Evolutionary conservation across 2,113 vertebrate species (phyloP).

Genomic region (Camelus dromedarius): DNA sequence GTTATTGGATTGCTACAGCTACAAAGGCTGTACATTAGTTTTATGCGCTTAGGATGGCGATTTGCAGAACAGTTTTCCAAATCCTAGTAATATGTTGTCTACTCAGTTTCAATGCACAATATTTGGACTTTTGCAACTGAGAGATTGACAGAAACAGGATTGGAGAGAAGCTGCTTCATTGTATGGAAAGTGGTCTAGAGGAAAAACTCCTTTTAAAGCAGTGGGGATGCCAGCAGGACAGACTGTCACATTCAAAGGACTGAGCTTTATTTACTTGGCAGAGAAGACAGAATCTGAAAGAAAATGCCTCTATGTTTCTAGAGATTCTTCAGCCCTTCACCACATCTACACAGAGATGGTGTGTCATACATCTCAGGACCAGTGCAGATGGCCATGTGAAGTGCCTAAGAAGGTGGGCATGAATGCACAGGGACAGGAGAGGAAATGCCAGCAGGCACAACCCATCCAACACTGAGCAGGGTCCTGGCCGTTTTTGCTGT

Average conservation of each 20-base stretch:
- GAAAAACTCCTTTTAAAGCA: background rate
- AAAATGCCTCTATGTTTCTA: background rate
- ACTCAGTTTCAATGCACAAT: background rate
- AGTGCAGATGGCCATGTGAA: background rate
- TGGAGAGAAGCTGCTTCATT: background rate
- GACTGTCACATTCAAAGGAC: background rate
- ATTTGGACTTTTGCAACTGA: background rate
- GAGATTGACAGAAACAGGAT: background rate
- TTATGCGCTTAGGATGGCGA: background rate
- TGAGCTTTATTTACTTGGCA: background rate
- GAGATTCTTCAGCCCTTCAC: background rate
- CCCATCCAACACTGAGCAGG: background rate
- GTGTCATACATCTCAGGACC: background rate
- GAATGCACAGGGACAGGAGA: background rate
- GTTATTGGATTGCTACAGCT: too few relatives aligned
- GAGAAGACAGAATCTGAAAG: background rate
- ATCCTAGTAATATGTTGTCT: background rate
- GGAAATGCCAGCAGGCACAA: background rate
- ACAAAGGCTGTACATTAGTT: background rate
- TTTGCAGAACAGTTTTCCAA: background rate
- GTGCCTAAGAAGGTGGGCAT: background rate
- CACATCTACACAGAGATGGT: background rate
- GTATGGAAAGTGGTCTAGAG: background rate
- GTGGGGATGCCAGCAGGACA: background rate
- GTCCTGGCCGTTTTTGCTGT: background rate